phyloP scores from a whole-genome alignment of 2,113 vertebrate genomes.

The Semicossyphus pulcher region DNA sequence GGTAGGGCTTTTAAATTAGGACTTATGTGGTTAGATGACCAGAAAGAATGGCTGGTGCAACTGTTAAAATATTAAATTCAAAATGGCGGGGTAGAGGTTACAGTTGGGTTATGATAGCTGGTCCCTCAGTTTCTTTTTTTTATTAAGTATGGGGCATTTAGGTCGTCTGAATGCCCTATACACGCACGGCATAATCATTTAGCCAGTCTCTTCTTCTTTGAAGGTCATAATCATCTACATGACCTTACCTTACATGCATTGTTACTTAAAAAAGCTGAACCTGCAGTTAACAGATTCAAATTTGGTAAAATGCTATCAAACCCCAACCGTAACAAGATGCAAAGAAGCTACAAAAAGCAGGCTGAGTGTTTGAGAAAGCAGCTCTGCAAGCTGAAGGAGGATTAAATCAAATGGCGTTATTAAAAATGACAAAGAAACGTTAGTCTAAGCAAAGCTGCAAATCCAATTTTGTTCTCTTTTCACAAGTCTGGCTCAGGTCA shows the following conservation, averaged over 20 bases:
- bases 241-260: no score
- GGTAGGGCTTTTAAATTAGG: neutral
- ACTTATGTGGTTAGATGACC: slow-evolving; percentile 18
- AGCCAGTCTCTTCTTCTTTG: no score
- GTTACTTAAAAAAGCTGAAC: neutral
- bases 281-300: neutral
- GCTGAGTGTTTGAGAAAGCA: slow-evolving; percentile 22
- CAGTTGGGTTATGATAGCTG: slow-evolving; percentile 27
- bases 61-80: slow-evolving; percentile 16
- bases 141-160: neutral
- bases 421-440: slow-evolving; percentile 42
- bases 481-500: slow-evolving; percentile 33
- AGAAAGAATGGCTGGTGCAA: slow-evolving; percentile 6
- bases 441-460: slow-evolving; percentile 62
- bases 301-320: slow-evolving; percentile 16
- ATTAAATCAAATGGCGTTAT: slow-evolving; percentile 31
- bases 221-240: no score
- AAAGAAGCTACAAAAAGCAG: slow-evolving; percentile 43
- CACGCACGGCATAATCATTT: no score
- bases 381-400: slow-evolving; percentile 21
- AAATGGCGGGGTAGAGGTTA: slow-evolving; percentile 35
- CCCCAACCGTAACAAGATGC: slow-evolving; percentile 54
- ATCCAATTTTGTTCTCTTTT: slow-evolving; percentile 13
- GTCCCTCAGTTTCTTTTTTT: neutral
- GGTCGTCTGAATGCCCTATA: no score